Evolutionary conservation across 1,140 invertebrate species (phyloP).

Genomic region (Sminthurides bifidus): DNA sequence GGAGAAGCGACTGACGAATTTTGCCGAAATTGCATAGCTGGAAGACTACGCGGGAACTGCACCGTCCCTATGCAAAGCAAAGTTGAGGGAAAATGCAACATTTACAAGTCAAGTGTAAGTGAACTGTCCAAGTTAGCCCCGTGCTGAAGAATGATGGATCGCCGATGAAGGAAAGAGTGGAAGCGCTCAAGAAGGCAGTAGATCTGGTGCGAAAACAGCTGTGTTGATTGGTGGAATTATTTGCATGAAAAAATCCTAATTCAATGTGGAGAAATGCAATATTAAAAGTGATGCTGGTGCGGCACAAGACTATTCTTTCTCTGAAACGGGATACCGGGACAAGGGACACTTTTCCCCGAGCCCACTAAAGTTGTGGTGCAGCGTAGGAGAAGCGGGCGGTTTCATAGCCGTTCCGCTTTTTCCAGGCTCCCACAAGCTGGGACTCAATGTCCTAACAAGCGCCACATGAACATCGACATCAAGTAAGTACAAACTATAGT

Average conservation of each 20-base stretch:
- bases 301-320: neutral
- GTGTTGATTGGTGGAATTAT: neutral
- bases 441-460: slow-evolving; percentile 32
- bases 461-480: slow-evolving; percentile 32
- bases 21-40: too few species aligned
- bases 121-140: neutral
- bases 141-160: too few species aligned
- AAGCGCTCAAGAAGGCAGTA: too few species aligned
- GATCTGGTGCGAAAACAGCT: too few species aligned
- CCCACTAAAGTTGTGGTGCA: slow-evolving; percentile 29
- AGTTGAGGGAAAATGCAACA: too few species aligned
- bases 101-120: too few species aligned
- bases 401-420: slow-evolving; percentile 31
- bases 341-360: slow-evolving; percentile 12
- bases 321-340: neutral
- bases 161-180: too few species aligned
- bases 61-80: too few species aligned
- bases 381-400: slow-evolving; percentile 31
- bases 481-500: too few species aligned
- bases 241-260: neutral
- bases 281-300: slow-evolving; percentile 1
- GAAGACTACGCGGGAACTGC: too few species aligned
- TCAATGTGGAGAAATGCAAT: neutral
- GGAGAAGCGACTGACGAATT: too few species aligned
- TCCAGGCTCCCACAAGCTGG: slow-evolving; percentile 31